Base-by-base conservation (phyloP, 2,113 vertebrate genomes). In the Piprites chloris region DNA sequence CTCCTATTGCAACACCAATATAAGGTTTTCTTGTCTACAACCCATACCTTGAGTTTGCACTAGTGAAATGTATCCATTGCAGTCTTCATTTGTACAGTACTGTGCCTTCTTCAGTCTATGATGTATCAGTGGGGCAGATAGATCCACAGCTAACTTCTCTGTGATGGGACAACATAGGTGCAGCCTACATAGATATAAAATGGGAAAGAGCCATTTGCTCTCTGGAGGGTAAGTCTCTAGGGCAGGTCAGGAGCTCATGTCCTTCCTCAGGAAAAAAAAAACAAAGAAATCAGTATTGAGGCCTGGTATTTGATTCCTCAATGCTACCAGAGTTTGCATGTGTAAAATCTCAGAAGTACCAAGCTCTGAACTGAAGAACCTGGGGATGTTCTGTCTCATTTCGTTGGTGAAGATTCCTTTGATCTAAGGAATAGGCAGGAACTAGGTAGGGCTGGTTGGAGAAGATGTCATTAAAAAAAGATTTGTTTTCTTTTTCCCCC, bases 81-180 rank as follows among this genome's bases (percentile, higher is more conserved):
- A 22, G 32, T 49, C 44, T 49, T 76, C 9, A 9, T 32, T 32
- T 81, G 18, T 49, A 49, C 47, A 33, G 0, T 44, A 35, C 14
- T 66, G 13, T 80, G 42, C 26, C 13, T 71, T 86, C 49, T 65
- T 85, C 50, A 63, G 39, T 33, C 80, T 71, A 2, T 44, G 50
- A 33, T 18, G 22, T 55, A 55, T 47, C 80, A 74, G 24, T 46
- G 28, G 42, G 55, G 15, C 39, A 55, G 46, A 39, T 16, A 16
- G 23, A 66, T 32, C 27, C 44, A 74, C 1, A 1, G 23, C 14
- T 46, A 46, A 30, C 42, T 77, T 86, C 16, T 74, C 11, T 91
- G 26, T 55, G 26, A 33, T 5, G 1, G 27, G 18, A 27, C 1
- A 3, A 33, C 11, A 13, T 3, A 76, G 23, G 13, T 2, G 1